Percentiles rank a stretch among this genome's conserved stretches.
Conservation (phyloP, 1,140 invertebrate genomes). For the Arion vulgaris region DNA sequence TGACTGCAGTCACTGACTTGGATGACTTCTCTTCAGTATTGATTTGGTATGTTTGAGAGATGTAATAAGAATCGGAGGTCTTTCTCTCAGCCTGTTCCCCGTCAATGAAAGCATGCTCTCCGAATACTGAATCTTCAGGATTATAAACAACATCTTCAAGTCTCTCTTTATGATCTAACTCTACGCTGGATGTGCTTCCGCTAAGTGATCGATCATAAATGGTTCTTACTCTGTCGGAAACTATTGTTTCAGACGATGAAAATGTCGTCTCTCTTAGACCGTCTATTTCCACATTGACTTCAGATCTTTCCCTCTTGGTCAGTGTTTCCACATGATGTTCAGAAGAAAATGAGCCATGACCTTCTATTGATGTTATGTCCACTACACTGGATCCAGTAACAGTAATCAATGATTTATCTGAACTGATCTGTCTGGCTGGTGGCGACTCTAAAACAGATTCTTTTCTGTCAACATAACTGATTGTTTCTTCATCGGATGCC, state of each 20-base stretch:
- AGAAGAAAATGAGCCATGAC: not conserved
- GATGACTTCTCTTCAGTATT: not conserved
- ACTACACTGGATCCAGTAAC: not conserved
- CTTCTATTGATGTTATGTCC: not conserved
- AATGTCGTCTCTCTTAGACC: slow-evolving; percentile 22
- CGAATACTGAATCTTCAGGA: not conserved
- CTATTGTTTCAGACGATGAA: not conserved
- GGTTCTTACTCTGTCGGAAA: slow-evolving; percentile 5
- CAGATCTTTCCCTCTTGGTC: slow-evolving; percentile 8
- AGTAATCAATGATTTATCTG: not conserved
- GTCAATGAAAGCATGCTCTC: no score
- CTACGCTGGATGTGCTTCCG: not conserved
- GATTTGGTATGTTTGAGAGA: slow-evolving; percentile 28
- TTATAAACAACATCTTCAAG: not conserved
- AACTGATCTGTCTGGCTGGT: not conserved
- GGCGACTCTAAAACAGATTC: no score
- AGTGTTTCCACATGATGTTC: not conserved
- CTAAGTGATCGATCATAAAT: slow-evolving; percentile 19
- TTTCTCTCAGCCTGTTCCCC: not conserved
- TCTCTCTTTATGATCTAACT: not conserved
- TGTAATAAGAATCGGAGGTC: slow-evolving; percentile 33
- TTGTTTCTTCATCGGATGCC: no score
- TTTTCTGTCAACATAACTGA: no score
- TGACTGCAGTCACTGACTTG: slow-evolving; percentile 10
- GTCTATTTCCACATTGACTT: slow-evolving; percentile 30